These are phyloP conservation scores for Cariama cristata DNA, from an alignment of 2,113 vertebrate species.

Conservation along the genomic window DNA sequence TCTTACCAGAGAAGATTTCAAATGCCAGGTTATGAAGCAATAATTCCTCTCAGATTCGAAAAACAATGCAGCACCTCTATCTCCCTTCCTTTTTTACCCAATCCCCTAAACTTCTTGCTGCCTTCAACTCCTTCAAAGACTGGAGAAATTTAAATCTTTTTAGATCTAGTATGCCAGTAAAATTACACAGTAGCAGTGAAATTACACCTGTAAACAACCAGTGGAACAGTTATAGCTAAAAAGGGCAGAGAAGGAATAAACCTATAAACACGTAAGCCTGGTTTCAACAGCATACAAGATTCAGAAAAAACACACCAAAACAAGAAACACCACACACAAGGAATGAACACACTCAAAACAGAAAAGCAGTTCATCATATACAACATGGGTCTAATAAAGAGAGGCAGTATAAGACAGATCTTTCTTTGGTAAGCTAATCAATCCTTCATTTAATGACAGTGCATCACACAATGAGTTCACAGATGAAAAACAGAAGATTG, in stretches of 20 bases:
- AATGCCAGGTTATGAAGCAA: not conserved
- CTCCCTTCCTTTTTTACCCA: not conserved
- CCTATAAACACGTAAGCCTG: not conserved
- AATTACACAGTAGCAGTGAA: not conserved
- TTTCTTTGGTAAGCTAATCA: not conserved
- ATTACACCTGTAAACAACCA: not conserved
- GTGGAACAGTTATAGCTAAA: not conserved
- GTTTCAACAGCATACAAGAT: not conserved
- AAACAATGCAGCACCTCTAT: not conserved
- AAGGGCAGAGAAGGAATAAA: not conserved
- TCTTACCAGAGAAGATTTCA: not conserved
- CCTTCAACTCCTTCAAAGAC: not conserved
- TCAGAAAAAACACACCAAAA: not conserved
- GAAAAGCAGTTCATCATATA: not conserved
- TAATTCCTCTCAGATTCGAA: not conserved
- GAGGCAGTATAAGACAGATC: not conserved
- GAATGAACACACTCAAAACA: not conserved
- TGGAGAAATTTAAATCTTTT: not conserved
- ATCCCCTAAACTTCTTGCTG: not conserved
- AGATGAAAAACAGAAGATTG: not conserved
- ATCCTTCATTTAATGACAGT: not conserved
- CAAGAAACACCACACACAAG: too few species aligned
- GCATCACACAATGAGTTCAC: rapidly evolving
- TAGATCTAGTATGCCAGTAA: not conserved
- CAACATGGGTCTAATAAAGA: not conserved